Conservation (phyloP, 2,797 vertebrate genomes). For the Fundulus diaphanus region DNA sequence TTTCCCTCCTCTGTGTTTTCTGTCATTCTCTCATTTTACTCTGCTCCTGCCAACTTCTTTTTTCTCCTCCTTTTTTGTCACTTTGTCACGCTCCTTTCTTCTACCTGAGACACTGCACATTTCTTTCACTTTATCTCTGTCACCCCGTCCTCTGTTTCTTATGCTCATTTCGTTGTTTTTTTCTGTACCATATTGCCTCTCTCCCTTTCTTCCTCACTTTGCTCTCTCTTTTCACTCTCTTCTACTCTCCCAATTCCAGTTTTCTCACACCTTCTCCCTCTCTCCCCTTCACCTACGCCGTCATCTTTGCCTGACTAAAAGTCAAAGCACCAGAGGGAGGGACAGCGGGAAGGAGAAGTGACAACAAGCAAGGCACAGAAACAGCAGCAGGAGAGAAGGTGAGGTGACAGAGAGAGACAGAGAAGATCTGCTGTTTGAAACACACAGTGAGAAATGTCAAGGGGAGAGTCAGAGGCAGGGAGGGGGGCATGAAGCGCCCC, state of each 20-base stretch:
- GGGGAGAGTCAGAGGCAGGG: slow-evolving; percentile 14
- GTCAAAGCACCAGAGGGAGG: slow-evolving; percentile 45
- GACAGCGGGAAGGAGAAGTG: slow-evolving; percentile 38
- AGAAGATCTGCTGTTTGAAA: slow-evolving; percentile 41
- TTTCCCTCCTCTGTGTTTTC: slow-evolving; percentile 38
- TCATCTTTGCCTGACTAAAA: slow-evolving; percentile 41
- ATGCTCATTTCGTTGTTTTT: slow-evolving; percentile 49
- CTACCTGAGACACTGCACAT: slow-evolving; percentile 39
- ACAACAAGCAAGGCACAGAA: slow-evolving; percentile 40
- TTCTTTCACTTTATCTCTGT: slow-evolving; percentile 52
- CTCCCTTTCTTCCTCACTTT: slow-evolving; percentile 30
- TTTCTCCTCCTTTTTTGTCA: slow-evolving; percentile 32
- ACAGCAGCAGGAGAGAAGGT: slow-evolving; percentile 36
- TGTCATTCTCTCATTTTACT: slow-evolving; percentile 54
- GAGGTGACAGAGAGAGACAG: slow-evolving; percentile 44
- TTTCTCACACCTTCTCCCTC: slow-evolving; percentile 53
- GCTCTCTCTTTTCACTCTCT: slow-evolving; percentile 26
- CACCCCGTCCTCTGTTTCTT: slow-evolving; percentile 45
- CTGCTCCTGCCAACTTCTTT: slow-evolving; percentile 38
- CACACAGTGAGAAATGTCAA: slow-evolving; percentile 38
- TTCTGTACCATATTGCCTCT: slow-evolving; percentile 46
- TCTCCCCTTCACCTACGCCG: slow-evolving; percentile 28
- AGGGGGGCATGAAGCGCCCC: slow-evolving; percentile 10
- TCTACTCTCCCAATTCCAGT: slow-evolving; percentile 27
- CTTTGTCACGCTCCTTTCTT: slow-evolving; percentile 47